Evolutionary conservation across 2,797 vertebrate genomes (phyloP).

Genomic region (Spheniscus humboldti): DNA sequence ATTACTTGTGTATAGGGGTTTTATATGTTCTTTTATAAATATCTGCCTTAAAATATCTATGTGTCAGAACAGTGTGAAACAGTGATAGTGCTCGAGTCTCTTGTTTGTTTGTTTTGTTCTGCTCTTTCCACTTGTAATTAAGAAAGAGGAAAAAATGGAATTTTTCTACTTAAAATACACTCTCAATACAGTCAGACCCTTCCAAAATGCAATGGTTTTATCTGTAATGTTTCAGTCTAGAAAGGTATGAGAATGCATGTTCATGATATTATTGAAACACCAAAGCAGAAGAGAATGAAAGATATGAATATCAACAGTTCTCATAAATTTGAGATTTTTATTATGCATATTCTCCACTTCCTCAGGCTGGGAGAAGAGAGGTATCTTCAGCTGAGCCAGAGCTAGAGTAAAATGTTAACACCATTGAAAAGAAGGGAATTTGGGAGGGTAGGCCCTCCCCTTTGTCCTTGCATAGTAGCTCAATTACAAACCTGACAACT

Average conservation of each 20-base stretch:
- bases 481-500: background rate
- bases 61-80: background rate
- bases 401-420: background rate
- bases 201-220: background rate
- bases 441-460: background rate
- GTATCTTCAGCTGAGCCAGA: rapidly evolving
- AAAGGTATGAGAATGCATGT: background rate
- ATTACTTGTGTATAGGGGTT: background rate
- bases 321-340: background rate
- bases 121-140: background rate
- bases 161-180: background rate
- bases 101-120: background rate
- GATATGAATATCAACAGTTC: background rate
- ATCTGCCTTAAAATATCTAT: background rate
- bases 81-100: background rate
- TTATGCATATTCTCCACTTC: background rate
- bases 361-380: background rate
- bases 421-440: background rate
- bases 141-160: rapidly evolving
- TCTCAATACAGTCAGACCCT: background rate
- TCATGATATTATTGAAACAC: background rate
- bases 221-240: background rate
- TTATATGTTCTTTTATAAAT: background rate
- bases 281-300: background rate
- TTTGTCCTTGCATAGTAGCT: background rate